Evolutionary conservation across 2,888 invertebrate species (phyloP), one percentile per base, ranked within the genome.

Genomic region (Ceraclea dissimilis): DNA sequence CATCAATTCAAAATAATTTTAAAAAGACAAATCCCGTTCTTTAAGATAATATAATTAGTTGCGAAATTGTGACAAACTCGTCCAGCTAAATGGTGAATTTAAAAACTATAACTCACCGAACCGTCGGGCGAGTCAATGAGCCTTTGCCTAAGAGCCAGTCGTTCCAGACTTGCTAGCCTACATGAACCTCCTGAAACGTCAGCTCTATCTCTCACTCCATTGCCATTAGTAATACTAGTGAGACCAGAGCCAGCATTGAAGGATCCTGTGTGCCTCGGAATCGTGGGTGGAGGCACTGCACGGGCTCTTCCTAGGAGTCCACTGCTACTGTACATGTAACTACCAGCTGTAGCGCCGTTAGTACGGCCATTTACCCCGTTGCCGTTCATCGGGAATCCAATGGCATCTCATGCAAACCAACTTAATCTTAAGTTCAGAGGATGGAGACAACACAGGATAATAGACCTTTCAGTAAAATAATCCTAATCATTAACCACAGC

Each of bases 101-200:
- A n/a, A n/a, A n/a, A n/a, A n/a, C n/a, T n/a, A n/a, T n/a, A n/a
- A 39, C 57, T 57, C 74, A 84, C 80, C 72, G 76, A 74, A 66
- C 75, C 18, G 10, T 62, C 62, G 2, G 62, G 62, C 63, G 85
- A 84, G 68, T 89, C 90, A 68, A 89, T 85, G 66, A 90, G 84
- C 68, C 90, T 84, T 71, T 90, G 90, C 59, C 90, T 79, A 64
- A 88, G 81, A 49, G 90, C 90, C 67, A 91, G 78, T 69, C 90
- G 81, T 72, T 91, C 91, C 62, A 91, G 80, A 69, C 90, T 90
- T 54, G 90, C 87, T 65, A 90, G 78, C 62, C 85, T 78, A 73
- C 90, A 90, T 54, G 89, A 88, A 66, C 87, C 85, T 64, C 86
- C 85, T 62, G 83, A 75, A 64, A 83, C 81, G 67, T 87, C 86